Base-by-base conservation (phyloP, 2,888 invertebrate genomes). In the Polylopha cassiicola region DNA sequence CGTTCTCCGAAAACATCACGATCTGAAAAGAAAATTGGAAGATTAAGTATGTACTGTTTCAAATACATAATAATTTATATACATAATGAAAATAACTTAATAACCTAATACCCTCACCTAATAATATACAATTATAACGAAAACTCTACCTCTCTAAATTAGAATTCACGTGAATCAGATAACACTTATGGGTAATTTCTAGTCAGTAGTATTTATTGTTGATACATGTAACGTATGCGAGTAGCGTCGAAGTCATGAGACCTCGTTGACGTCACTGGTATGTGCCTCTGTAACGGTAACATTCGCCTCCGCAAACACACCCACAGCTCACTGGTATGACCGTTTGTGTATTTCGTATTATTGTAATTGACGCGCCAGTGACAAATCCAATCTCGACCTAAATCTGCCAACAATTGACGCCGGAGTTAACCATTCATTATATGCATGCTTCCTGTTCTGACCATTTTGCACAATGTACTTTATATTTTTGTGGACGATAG, bases 271-370 rank as follows among this genome's bases (percentile, higher is more conserved):
- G 84, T 85, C 84, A 84, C 73, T 75, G 79, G 79, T 79, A 84
- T 84, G 84, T 81, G 80, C 75, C 76, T 80, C 80, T 79, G 75
- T 84, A 85, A 85, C 85, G 85, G 85, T 84, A 81, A 74, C 58
- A 69, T 73, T 81, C 80, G 80, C 79, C 78, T 79, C 73, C 73
- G 55, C 65, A 69, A 62, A 70, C 65, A 67, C 61, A 70, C 71
- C 69, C 58, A 65, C 67, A 51, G 53, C 43, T 21, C 47, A 39
- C 32, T 31, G 55, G 52, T 59, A 48, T 61, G 53, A 56, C 39
- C 61, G 49, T 61, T 56, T 63, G 54, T 58, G 57, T 55, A 56
- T 62, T 50, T 55, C 49, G 56, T 61, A 68, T 66, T 65, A 75
- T 68, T 68, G 60, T 76, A 75, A 81, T 75, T 77, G 71, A 61